Evolutionary conservation across 2,797 vertebrate species (phyloP).

Genomic region (Vipera ursinii): DNA sequence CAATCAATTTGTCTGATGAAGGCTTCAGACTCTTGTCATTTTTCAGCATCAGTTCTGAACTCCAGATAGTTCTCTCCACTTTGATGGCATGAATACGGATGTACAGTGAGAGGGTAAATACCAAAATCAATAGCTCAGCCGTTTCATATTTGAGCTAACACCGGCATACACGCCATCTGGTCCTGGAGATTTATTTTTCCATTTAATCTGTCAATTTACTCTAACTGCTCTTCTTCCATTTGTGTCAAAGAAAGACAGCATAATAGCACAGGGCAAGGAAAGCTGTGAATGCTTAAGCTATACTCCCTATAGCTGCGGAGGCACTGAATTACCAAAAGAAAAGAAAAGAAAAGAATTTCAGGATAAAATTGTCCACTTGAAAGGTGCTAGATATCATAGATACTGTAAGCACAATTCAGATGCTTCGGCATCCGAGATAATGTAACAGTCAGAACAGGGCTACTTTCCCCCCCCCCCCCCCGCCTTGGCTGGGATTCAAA

Average conservation of each 20-base stretch:
- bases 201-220: constrained; percentile 12
- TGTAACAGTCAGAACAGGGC: not conserved
- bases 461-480: not conserved
- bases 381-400: not conserved
- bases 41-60: not conserved
- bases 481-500: not conserved
- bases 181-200: constrained; percentile 3
- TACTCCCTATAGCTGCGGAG: constrained; percentile 11
- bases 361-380: constrained; percentile 10
- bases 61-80: not conserved
- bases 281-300: not conserved
- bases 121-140: constrained; percentile 10
- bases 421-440: not conserved
- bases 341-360: constrained; percentile 3
- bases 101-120: not conserved
- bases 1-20: not conserved
- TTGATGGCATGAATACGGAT: not conserved
- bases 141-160: not conserved
- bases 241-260: constrained; percentile 15
- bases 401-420: not conserved
- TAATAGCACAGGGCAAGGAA: constrained; percentile 22
- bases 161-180: not conserved
- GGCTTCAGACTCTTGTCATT: not conserved
- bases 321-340: not conserved
- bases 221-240: constrained; percentile 6